phyloP scores from a whole-genome alignment of 92 coral and sea anemone species.

The Umimayanthus kanabou region DNA sequence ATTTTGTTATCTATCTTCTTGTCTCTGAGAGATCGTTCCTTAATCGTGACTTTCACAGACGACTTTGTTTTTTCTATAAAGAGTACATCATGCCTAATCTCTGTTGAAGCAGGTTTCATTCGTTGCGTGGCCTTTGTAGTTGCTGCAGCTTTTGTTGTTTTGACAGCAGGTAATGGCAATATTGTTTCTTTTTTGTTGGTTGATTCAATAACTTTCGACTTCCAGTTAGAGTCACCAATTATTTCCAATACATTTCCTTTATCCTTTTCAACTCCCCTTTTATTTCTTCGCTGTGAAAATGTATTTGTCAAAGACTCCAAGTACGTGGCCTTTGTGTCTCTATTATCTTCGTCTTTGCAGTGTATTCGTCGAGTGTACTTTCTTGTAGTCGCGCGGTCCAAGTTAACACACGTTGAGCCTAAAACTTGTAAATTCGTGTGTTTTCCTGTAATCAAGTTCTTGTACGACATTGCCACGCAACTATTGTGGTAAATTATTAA shows the following conservation, averaged over 20 bases:
- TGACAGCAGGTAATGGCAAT: constrained; percentile 1
- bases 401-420: constrained; percentile 23
- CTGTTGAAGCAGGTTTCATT: constrained; percentile 14
- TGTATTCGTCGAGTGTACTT: background rate
- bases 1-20: background rate
- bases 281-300: background rate
- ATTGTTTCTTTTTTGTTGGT: background rate
- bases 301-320: background rate
- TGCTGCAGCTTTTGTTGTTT: constrained; percentile 1
- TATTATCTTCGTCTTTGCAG: background rate
- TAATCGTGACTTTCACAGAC: constrained; percentile 21
- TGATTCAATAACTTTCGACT: background rate
- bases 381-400: background rate
- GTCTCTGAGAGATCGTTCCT: background rate
- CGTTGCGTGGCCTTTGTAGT: background rate
- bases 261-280: background rate
- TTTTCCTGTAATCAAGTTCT: constrained; percentile 1
- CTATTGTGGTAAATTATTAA: constrained; percentile 31
- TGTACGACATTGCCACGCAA: constrained; percentile 16
- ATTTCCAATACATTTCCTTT: background rate
- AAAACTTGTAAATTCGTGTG: constrained; percentile 20
- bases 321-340: background rate
- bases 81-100: background rate
- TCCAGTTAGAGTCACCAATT: constrained; percentile 13
- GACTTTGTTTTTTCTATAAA: constrained; percentile 33